Conservation (phyloP, 2,888 invertebrate species). For the Lochmaea crataegi region DNA sequence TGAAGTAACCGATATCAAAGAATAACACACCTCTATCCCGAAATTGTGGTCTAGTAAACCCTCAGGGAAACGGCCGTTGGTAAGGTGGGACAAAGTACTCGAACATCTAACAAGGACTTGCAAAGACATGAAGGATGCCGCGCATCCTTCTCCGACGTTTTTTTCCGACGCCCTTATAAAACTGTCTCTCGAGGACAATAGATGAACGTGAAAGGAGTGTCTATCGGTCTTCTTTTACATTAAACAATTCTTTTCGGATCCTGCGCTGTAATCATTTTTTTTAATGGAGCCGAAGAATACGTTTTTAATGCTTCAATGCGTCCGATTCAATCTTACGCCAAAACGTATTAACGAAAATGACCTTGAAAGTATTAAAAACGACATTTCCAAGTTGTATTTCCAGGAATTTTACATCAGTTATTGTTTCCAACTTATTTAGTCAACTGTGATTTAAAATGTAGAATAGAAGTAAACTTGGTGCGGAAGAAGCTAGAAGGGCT, state of each 20-base stretch:
- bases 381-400: no score
- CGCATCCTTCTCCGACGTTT: slow-evolving; percentile 43
- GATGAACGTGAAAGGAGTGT: slow-evolving; percentile 36
- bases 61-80: slow-evolving; percentile 22
- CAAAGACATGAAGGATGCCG: slow-evolving; percentile 43
- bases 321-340: no score
- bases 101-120: slow-evolving; percentile 42
- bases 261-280: not conserved
- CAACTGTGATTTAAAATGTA: no score
- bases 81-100: slow-evolving; percentile 36
- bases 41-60: slow-evolving; percentile 6
- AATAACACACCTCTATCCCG: not conserved
- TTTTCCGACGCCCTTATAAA: slow-evolving; percentile 41
- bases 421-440: no score
- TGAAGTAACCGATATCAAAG: not conserved
- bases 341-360: no score
- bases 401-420: no score
- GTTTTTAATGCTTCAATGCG: not conserved
- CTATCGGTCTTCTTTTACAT: slow-evolving; percentile 21
- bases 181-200: slow-evolving; percentile 45
- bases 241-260: slow-evolving; percentile 30
- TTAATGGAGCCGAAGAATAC: no score
- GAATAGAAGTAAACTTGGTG: no score
- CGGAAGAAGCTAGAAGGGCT: no score
- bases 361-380: no score